A percentile compares a stretch with the other conserved stretches of the same genome.
Evolutionary conservation across 2,797 vertebrate genomes (phyloP).

Genomic region (Eulemur mongoz): DNA sequence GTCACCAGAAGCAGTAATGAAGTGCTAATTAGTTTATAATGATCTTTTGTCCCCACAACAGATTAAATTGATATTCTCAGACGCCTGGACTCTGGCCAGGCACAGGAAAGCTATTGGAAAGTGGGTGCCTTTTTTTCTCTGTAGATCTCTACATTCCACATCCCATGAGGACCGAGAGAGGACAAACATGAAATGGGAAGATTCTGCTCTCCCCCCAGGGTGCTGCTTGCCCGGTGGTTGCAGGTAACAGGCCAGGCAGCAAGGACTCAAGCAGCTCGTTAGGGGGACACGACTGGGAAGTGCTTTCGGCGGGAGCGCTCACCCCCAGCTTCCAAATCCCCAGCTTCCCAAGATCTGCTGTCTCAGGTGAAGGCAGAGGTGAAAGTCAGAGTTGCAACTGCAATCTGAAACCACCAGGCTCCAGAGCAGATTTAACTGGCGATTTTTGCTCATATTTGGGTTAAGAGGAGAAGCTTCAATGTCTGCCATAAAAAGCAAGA

Average conservation of each 20-base stretch:
- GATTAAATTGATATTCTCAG: constrained; percentile 80
- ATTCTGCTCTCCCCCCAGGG: constrained; percentile 50
- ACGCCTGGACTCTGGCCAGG: constrained; percentile 82
- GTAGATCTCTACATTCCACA: not conserved
- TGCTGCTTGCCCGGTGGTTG: constrained; percentile 3
- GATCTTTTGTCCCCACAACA: constrained; percentile 80
- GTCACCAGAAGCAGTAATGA: constrained; percentile 84
- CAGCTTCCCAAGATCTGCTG: not conserved
- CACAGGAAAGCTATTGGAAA: constrained; percentile 69
- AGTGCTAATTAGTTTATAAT: constrained; percentile 86
- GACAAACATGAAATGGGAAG: constrained; percentile 59
- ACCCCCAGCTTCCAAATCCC: not conserved
- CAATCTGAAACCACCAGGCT: not conserved
- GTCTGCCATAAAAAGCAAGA: not conserved
- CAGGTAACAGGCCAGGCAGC: constrained; percentile 51
- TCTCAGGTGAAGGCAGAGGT: not conserved
- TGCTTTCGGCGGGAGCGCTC: not conserved
- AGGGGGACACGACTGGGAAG: not conserved
- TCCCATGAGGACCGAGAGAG: not conserved
- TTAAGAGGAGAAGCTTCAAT: rapidly evolving
- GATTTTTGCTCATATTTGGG: rapidly evolving
- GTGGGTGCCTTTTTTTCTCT: not conserved
- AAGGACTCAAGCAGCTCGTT: not conserved
- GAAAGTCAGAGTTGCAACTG: rapidly evolving
- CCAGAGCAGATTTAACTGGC: not conserved